Evolutionary conservation across 2,113 vertebrate genomes (phyloP), one percentile per base, ranked within the genome.

Genomic region (Gallinago jamesoni): DNA sequence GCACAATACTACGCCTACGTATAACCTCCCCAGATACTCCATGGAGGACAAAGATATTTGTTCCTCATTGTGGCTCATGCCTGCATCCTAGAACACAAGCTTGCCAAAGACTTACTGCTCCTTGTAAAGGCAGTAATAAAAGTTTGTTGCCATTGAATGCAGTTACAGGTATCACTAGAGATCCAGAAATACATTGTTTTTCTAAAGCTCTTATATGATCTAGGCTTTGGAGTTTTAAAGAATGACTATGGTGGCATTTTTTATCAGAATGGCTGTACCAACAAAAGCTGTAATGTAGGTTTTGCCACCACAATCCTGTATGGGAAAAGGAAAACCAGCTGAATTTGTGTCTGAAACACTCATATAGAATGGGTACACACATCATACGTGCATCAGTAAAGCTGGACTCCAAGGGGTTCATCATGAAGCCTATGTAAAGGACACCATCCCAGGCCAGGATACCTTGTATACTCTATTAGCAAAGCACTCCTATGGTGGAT

Each of bases 321-420:
- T 1, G 20, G 45, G 17, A 83, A 75, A 90, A 84, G 20, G 33
- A 89, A 85, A 93, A 48, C 9, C 19, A n/a, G 48, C n/a, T 31
- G 24, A 25, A 7, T 7, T 1, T 0, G 33, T 33, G 33, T 14
- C 43, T 56, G 35, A 93, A 89, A 72, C 35, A 55, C 39, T 56
- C 1, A 0, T 14, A 62, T 10, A 7, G 5, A 48, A 30, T 2
- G 33, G 2, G 12, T 11, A n/a, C 30, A 43, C 19, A 28, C 35
- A 83, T 67, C 33, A 27, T 17, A 14, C 14, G 25, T 1, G 12
- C 12, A 59, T 30, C 59, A 73, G n/a, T 1, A 84, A 33, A 92
- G 35, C 56, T 89, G 43, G 63, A 60, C 24, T 56, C 73, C 62
- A 50, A 10, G 4, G 30, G 12, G 23, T 50, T n/a, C 15, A 37